These are phyloP conservation scores for Anthophora plumipes DNA, from an alignment of 2,888 invertebrate species.

Conservation along the genomic window DNA sequence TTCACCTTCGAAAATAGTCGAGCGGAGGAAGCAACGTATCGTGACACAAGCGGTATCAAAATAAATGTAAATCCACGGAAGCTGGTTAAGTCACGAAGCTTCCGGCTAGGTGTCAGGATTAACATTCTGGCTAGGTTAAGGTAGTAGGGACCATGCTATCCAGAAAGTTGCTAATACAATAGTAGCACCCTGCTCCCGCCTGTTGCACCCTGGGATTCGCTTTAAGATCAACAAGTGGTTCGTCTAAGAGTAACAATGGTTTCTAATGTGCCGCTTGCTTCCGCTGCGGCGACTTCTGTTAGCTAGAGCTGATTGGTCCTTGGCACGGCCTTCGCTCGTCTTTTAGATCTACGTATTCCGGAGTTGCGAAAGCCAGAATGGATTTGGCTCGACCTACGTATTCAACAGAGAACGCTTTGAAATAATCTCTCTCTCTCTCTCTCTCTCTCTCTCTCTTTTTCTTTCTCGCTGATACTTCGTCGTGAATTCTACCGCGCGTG, in stretches of 20 bases:
- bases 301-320: constrained; percentile 47
- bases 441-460: too few species aligned
- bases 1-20: too few species aligned
- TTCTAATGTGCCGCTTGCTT: constrained; percentile 64
- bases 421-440: constrained; percentile 1
- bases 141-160: constrained; percentile 27
- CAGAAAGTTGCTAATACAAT: constrained; percentile 68
- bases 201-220: constrained; percentile 67
- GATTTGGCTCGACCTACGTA: constrained; percentile 60
- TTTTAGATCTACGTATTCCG: constrained; percentile 16
- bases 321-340: constrained; percentile 56
- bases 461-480: constrained; percentile 24
- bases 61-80: constrained; percentile 11
- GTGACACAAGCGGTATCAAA: not conserved
- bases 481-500: constrained; percentile 15
- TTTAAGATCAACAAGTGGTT: constrained; percentile 78
- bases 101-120: constrained; percentile 42
- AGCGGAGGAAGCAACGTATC: not conserved
- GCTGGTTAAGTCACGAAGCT: constrained; percentile 17
- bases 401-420: constrained; percentile 29
- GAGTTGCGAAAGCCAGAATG: constrained; percentile 62
- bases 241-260: constrained; percentile 75
- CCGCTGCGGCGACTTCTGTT: constrained; percentile 38
- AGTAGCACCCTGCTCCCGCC: constrained; percentile 54
- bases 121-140: constrained; percentile 45